A percentile compares a stretch with the other conserved stretches of the same genome.
phyloP scores from a whole-genome alignment of 2,113 vertebrate genomes.

The Edolisoma coerulescens region DNA sequence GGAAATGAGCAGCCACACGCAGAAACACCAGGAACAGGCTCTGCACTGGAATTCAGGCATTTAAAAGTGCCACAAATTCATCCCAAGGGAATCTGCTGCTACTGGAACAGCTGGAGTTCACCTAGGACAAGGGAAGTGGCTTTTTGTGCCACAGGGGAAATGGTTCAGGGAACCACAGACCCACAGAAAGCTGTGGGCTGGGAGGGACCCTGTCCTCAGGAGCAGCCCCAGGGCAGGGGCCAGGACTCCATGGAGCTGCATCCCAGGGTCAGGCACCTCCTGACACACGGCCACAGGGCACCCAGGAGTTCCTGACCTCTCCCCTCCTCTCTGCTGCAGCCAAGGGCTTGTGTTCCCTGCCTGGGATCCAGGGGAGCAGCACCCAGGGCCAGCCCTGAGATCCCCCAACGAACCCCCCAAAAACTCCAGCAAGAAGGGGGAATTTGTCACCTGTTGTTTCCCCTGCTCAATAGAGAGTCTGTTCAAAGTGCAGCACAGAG shows the following conservation, averaged over 20 bases:
- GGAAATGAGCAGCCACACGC: fast-evolving
- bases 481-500: background rate
- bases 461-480: background rate
- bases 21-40: background rate
- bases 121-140: background rate
- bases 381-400: background rate
- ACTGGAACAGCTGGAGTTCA: background rate
- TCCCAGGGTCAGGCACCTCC: background rate
- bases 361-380: background rate
- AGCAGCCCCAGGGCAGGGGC: background rate
- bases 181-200: background rate
- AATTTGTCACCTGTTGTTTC: fast-evolving
- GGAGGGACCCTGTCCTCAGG: background rate
- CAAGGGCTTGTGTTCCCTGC: background rate
- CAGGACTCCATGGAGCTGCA: background rate
- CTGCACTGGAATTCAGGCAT: background rate
- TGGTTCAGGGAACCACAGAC: fast-evolving
- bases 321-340: background rate
- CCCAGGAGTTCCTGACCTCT: fast-evolving
- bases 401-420: fast-evolving
- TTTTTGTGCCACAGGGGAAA: background rate
- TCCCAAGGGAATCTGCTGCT: background rate
- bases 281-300: background rate
- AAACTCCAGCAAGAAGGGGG: background rate
- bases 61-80: background rate